Evolutionary conservation across 2,797 vertebrate species (phyloP).

Genomic region (Coluber constrictor): DNA sequence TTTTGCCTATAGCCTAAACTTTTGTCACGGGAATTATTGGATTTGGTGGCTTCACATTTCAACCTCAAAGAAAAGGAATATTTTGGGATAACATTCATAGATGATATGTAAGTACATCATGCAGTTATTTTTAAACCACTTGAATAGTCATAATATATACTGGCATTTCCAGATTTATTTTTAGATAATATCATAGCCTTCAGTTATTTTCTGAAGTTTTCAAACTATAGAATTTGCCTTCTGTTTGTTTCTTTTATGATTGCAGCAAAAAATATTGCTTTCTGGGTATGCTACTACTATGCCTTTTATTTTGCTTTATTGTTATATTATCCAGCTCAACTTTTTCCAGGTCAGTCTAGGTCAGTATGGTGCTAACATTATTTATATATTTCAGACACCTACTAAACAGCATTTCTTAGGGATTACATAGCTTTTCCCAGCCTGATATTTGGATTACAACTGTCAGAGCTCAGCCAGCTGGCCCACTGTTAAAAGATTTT

Average conservation of each 20-base stretch:
- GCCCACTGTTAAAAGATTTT: not conserved
- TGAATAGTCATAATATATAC: not conserved
- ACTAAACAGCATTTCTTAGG: not conserved
- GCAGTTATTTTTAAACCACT: not conserved
- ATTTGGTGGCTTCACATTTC: slow-evolving; percentile 96
- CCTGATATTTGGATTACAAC: not conserved
- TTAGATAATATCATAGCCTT: not conserved
- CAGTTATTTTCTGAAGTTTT: not conserved
- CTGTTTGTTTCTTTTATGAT: not conserved
- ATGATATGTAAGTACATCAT: slow-evolving; percentile 85
- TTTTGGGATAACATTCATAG: slow-evolving; percentile 90
- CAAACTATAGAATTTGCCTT: not conserved
- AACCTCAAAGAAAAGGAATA: slow-evolving; percentile 98
- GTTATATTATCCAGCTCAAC: not conserved
- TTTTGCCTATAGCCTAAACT: slow-evolving; percentile 84
- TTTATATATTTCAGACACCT: not conserved
- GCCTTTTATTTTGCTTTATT: not conserved
- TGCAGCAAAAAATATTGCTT: no score
- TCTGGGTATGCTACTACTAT: not conserved
- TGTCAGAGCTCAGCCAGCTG: not conserved
- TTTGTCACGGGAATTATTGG: slow-evolving; percentile 89
- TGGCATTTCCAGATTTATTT: not conserved
- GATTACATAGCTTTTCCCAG: not conserved
- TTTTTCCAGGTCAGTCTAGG: not conserved
- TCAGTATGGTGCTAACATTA: not conserved